Evolutionary conservation across 2,888 invertebrate genomes (phyloP).

Genomic region (Osedax frankpressi): DNA sequence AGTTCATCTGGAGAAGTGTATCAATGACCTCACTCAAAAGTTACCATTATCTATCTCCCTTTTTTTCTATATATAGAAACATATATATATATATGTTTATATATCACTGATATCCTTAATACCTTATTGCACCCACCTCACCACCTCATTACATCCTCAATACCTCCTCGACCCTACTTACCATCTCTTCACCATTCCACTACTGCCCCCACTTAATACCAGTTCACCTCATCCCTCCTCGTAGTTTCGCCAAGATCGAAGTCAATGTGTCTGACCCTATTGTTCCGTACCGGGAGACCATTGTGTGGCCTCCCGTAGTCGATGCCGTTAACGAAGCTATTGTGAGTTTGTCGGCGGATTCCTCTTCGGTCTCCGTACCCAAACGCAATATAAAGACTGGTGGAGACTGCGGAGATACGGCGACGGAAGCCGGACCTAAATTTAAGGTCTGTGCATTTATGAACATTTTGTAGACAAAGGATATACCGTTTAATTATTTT

Average conservation of each 20-base stretch:
- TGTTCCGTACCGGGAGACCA: constrained; percentile 86
- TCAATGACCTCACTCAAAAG: constrained; percentile 79
- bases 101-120: no score
- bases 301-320: constrained; percentile 64
- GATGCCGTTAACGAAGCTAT: constrained; percentile 78
- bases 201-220: no score
- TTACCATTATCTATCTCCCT: no score
- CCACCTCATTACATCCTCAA: no score
- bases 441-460: no score
- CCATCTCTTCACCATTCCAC: no score
- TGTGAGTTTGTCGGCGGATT: constrained; percentile 51
- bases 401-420: constrained; percentile 32
- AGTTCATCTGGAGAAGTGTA: constrained; percentile 85
- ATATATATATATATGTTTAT: no score
- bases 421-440: constrained; percentile 31
- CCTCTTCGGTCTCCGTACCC: constrained; percentile 27
- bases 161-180: no score
- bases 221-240: no score
- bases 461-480: no score
- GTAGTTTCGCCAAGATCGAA: constrained; percentile 58
- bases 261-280: constrained; percentile 87
- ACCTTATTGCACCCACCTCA: constrained; percentile 48
- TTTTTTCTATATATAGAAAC: no score
- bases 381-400: constrained; percentile 27
- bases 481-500: no score